Percentiles rank a stretch among this genome's conserved stretches.
Evolutionary conservation across 35 echinoderm and acorn worm genomes (phyloP).

Genomic region (Chiridota heheva): DNA sequence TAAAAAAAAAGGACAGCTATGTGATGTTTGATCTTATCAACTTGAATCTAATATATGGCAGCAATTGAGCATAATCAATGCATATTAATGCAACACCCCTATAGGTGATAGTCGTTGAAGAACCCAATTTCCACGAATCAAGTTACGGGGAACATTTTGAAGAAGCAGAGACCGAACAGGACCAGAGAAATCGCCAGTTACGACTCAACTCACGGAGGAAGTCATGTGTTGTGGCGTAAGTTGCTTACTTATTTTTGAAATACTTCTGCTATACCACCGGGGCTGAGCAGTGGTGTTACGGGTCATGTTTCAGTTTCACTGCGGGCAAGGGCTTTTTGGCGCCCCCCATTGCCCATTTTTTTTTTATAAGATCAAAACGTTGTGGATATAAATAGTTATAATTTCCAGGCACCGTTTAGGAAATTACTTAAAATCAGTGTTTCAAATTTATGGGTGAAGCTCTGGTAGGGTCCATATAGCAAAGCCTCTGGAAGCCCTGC

Average conservation of each 20-base stretch:
- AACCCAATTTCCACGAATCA: neutral
- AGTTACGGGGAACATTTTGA: neutral
- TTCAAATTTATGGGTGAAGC: too few species aligned
- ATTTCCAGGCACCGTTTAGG: too few species aligned
- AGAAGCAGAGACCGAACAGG: constrained; percentile 54
- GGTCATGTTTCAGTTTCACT: too few species aligned
- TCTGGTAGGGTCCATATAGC: too few species aligned
- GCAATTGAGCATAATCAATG: neutral
- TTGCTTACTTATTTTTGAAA: neutral
- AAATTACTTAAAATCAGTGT: too few species aligned
- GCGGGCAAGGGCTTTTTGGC: too few species aligned
- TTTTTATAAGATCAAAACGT: too few species aligned
- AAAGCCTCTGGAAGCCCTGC: too few species aligned
- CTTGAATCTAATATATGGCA: neutral
- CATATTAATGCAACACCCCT: neutral
- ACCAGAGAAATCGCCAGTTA: constrained; percentile 43
- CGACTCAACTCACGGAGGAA: constrained; percentile 65
- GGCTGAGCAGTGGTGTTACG: too few species aligned
- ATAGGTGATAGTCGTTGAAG: neutral
- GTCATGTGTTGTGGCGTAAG: constrained; percentile 69
- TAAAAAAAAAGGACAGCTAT: neutral
- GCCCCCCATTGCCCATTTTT: too few species aligned
- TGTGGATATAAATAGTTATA: too few species aligned
- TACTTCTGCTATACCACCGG: too few species aligned
- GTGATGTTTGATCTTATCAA: neutral